Evolutionary conservation across 2,888 invertebrate species (phyloP).

Genomic region (Clostera curtula): DNA sequence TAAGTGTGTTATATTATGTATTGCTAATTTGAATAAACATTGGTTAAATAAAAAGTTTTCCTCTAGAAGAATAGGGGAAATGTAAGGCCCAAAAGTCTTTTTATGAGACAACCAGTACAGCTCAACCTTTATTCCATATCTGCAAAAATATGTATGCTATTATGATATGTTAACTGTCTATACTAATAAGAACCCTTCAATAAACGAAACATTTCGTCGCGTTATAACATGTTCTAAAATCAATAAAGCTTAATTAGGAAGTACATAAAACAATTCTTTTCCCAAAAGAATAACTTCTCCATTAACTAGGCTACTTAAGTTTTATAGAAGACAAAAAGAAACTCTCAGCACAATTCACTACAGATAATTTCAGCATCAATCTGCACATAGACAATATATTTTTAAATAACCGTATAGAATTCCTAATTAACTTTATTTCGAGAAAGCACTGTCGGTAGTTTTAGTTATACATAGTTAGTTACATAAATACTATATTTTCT

Average conservation of each 20-base stretch:
- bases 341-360: constrained; percentile 38
- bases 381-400: constrained; percentile 22
- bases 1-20: too few relatives aligned
- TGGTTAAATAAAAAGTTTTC: too few relatives aligned
- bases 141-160: constrained; percentile 20
- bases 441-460: constrained; percentile 64
- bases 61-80: too few relatives aligned
- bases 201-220: constrained; percentile 15
- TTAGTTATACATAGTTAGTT: constrained; percentile 27
- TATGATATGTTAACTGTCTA: constrained; percentile 22
- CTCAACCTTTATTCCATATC: constrained; percentile 15
- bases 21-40: too few relatives aligned
- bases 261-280: constrained; percentile 64
- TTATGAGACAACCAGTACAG: too few relatives aligned
- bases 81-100: too few relatives aligned
- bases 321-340: constrained; percentile 39
- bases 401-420: constrained; percentile 35
- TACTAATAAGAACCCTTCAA: constrained; percentile 11
- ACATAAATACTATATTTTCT: constrained; percentile 7
- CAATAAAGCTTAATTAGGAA: constrained; percentile 49
- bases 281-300: constrained; percentile 67
- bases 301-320: constrained; percentile 34
- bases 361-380: constrained; percentile 36
- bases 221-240: constrained; percentile 24
- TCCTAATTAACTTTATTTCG: constrained; percentile 46